Conservation (phyloP, 2,888 invertebrate species). For the Ommatoiulus sabulosus region DNA sequence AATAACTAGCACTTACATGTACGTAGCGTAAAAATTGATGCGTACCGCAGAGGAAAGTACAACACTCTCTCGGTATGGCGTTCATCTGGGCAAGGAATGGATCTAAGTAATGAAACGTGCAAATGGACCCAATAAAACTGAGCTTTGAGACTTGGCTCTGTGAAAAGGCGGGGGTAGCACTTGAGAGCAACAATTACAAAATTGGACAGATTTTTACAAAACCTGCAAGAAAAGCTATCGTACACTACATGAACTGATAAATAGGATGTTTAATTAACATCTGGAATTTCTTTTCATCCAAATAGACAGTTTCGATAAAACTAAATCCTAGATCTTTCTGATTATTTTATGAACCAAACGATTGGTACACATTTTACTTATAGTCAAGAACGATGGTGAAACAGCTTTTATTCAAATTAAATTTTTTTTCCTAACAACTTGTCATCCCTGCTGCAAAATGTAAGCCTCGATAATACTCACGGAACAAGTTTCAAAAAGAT, state of each 20-base stretch:
- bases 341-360: background rate
- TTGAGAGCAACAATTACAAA: slow-evolving; percentile 7
- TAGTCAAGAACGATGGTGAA: too few species aligned
- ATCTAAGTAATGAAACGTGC: slow-evolving; percentile 10
- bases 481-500: background rate
- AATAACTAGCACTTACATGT: background rate
- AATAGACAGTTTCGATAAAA: background rate
- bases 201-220: background rate
- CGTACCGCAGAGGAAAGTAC: background rate
- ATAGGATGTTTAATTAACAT: background rate
- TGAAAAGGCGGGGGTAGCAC: background rate
- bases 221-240: background rate
- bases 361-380: too few species aligned
- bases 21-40: background rate
- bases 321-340: background rate
- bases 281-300: background rate
- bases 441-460: too few species aligned
- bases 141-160: slow-evolving; percentile 8
- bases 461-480: too few species aligned
- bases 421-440: too few species aligned
- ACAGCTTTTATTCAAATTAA: too few species aligned
- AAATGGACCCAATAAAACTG: slow-evolving; percentile 36
- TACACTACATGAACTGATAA: background rate
- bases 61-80: background rate
- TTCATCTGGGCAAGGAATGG: background rate